Percentiles rank a stretch among this genome's conserved stretches.
Conservation (phyloP, 2,113 vertebrate genomes). For the Centropus bengalensis region DNA sequence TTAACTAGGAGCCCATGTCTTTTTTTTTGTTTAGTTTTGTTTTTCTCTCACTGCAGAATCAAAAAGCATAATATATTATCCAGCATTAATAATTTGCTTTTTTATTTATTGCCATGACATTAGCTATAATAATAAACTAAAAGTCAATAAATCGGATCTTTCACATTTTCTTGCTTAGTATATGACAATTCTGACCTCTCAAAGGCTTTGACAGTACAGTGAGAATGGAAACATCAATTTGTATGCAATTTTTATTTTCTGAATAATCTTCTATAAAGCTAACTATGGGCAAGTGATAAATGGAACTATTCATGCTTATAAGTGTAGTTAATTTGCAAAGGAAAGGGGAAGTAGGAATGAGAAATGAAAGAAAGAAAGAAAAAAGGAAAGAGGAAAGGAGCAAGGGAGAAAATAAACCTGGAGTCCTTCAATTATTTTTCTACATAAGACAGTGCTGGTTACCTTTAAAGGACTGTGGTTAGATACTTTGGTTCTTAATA, state of each 20-base stretch:
- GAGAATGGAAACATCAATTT: neutral
- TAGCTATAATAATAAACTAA: neutral
- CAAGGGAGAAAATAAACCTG: neutral
- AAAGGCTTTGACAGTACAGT: neutral
- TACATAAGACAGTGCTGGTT: neutral
- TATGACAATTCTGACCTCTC: neutral
- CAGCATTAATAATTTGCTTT: neutral
- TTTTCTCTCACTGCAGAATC: neutral
- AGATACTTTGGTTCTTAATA: neutral
- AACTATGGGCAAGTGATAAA: neutral
- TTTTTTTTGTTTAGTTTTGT: neutral
- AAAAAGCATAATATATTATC: neutral
- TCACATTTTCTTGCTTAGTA: constrained; percentile 1
- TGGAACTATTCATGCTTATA: neutral
- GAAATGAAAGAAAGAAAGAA: too few relatives aligned
- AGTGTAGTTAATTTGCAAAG: neutral
- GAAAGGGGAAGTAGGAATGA: neutral
- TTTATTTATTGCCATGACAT: neutral
- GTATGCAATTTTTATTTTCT: neutral
- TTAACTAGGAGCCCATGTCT: neutral
- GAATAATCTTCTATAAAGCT: neutral
- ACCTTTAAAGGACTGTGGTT: neutral
- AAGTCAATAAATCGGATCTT: constrained; percentile 1
- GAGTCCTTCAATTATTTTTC: neutral
- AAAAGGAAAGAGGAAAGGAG: neutral